Evolutionary conservation across 2,888 invertebrate species (phyloP).

Genomic region (Phytoseiulus persimilis): DNA sequence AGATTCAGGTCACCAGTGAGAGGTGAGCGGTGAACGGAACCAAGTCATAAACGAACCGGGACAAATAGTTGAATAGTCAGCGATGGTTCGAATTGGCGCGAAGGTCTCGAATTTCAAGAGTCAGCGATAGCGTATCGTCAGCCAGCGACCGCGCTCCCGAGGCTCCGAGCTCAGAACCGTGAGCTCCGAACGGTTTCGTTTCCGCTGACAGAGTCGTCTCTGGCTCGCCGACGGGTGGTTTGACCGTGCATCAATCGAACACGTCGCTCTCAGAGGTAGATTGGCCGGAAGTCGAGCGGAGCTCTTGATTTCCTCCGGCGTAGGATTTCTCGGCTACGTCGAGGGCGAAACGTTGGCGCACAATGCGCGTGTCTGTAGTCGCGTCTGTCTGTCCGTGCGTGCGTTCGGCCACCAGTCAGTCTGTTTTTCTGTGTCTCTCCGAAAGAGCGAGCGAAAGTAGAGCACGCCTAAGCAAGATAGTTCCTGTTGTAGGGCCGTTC

Average conservation of each 20-base stretch:
- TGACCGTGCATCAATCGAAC: not conserved
- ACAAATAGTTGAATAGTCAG: not conserved
- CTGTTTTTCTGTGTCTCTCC: conserved; percentile 5
- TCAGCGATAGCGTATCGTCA: not conserved
- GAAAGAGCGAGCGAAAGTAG: not conserved
- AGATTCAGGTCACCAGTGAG: not conserved
- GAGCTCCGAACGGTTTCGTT: not conserved
- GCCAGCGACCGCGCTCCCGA: too few relatives aligned
- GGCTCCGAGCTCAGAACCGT: too few relatives aligned
- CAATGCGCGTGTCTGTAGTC: not conserved
- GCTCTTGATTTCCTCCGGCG: not conserved
- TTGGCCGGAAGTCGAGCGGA: not conserved
- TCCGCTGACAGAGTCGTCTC: not conserved
- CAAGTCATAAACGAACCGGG: not conserved
- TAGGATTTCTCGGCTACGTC: not conserved
- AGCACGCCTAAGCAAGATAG: not conserved
- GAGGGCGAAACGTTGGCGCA: not conserved
- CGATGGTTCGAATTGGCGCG: not conserved
- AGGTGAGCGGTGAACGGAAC: not conserved
- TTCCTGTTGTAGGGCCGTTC: not conserved
- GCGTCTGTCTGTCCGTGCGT: too few relatives aligned
- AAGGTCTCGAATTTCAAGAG: not conserved
- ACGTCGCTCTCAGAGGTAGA: not conserved
- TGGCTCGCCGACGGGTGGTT: too few relatives aligned
- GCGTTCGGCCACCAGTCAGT: not conserved